These are phyloP conservation scores for Coregonus suidteri DNA, from an alignment of 2,797 vertebrate genomes.

Conservation along the genomic window DNA sequence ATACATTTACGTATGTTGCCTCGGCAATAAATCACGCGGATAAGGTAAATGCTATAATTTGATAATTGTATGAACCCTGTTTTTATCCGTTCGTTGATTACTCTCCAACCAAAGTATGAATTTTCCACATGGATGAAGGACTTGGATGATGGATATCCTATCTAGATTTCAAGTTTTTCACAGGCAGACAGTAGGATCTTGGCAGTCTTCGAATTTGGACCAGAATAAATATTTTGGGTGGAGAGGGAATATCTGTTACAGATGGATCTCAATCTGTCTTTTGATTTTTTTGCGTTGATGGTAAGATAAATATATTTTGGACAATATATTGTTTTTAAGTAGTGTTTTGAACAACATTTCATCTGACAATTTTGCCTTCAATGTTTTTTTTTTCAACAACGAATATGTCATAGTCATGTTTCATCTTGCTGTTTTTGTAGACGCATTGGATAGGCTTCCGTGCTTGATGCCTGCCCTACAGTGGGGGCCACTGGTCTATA, in stretches of 20 bases:
- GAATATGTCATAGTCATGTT: neutral
- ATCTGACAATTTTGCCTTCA: no score
- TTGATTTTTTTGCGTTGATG: neutral
- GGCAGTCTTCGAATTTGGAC: neutral
- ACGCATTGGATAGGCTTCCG: neutral
- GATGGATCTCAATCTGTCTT: neutral
- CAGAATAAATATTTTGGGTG: no score
- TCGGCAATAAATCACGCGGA: conserved; percentile 25
- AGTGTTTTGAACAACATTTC: neutral
- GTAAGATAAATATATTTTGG: neutral
- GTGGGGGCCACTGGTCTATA: neutral
- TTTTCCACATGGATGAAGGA: neutral
- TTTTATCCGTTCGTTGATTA: neutral
- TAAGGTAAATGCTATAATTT: conserved; percentile 47
- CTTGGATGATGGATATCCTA: neutral
- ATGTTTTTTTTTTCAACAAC: neutral
- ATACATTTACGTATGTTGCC: conserved; percentile 32
- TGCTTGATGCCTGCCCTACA: neutral
- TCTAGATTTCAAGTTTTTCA: no score
- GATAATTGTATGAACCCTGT: neutral
- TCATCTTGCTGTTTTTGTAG: neutral
- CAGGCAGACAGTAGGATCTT: neutral
- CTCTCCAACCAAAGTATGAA: neutral
- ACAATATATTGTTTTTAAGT: no score
- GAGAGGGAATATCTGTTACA: neutral